Conservation (phyloP, 2,888 invertebrate species). For the Schrankia costaestrigalis region DNA sequence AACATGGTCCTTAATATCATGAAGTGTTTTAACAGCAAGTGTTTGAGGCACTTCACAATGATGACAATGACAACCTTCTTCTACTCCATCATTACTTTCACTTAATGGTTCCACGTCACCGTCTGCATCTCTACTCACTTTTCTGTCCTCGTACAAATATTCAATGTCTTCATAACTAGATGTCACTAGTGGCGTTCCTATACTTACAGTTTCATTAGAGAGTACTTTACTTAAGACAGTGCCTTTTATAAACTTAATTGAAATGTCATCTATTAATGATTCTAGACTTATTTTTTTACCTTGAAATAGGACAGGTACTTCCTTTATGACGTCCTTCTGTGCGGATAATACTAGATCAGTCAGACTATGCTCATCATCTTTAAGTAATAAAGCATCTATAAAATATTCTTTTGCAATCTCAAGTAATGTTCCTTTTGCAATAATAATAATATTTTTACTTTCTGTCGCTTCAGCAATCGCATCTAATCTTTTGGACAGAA, state of each 20-base stretch:
- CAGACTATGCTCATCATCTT: constrained; percentile 2
- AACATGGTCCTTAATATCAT: no score
- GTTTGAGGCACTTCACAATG: no score
- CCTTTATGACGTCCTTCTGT: constrained; percentile 1
- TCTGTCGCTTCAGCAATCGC: constrained; percentile 1
- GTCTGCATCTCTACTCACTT: no score
- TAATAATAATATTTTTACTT: constrained; percentile 3
- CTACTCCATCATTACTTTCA: no score
- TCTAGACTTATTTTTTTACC: constrained; percentile 4
- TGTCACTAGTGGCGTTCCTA: constrained; percentile 4
- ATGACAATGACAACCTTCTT: no score
- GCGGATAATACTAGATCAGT: constrained; percentile 4
- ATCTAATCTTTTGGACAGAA: constrained; percentile 1
- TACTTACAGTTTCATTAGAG: constrained; percentile 1
- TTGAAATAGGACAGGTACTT: constrained; percentile 7
- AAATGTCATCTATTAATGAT: constrained; percentile 1
- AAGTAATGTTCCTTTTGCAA: constrained; percentile 1
- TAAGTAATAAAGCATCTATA: neutral
- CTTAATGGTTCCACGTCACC: no score
- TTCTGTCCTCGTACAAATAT: constrained; percentile 10
- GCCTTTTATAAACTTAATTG: constrained; percentile 4
- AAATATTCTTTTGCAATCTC: constrained; percentile 4
- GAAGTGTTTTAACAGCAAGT: no score
- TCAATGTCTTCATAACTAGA: constrained; percentile 10
- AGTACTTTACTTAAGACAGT: constrained; percentile 8